Base-by-base conservation (phyloP, 2,113 vertebrate species). In the Tragulus kanchil region DNA sequence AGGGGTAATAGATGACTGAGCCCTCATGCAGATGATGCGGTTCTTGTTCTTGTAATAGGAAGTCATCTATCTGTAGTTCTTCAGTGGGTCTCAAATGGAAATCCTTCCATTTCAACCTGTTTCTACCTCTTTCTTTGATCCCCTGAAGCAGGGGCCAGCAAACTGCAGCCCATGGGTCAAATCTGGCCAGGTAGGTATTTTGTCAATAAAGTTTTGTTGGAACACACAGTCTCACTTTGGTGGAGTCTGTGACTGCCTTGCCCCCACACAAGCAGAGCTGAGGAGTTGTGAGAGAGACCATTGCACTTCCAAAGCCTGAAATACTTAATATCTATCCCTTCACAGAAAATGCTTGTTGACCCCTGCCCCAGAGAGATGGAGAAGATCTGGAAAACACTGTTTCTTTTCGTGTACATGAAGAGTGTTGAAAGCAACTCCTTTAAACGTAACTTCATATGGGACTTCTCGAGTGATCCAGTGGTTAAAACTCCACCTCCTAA, bases 161-260 rank as follows among this genome's bases (percentile, higher is more conserved):
- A 42, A 17, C 56, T 26, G 11, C 19, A 52, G 62, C 50, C 48
- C n/a, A 23, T 25, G 54, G 21, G n/a, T 87, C 77, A 85, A 42
- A 71, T 73, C 28, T 91, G 71, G 36, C 45, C 26, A 10, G 10
- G 45, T 62, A 58, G 31, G 69, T 69, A 0, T 89, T 83, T 58
- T 92, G 10, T 96, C 71, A 93, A 79, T 95, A 95, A 98, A 96
- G 92, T 97, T 97, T 97, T 96, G 93, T 87, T 97, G 73, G 31
- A 77, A 90, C 45, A 28, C 8, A 28, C 6, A 17, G n/a, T 73
- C 36, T 85, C 4, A 5, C 23, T 96, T 75, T 69, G 36, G 5
- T 54, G 15, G 28, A 0, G 0, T 59, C 42, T 75, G 14, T 56
- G 71, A 45, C 42, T 31, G 1, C n/a, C 31, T 69, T 56, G 1